A percentile compares a stretch with the other conserved stretches of the same genome.
Conservation (phyloP, 35 echinoderm and acorn worm species). For the Diadema setosum region DNA sequence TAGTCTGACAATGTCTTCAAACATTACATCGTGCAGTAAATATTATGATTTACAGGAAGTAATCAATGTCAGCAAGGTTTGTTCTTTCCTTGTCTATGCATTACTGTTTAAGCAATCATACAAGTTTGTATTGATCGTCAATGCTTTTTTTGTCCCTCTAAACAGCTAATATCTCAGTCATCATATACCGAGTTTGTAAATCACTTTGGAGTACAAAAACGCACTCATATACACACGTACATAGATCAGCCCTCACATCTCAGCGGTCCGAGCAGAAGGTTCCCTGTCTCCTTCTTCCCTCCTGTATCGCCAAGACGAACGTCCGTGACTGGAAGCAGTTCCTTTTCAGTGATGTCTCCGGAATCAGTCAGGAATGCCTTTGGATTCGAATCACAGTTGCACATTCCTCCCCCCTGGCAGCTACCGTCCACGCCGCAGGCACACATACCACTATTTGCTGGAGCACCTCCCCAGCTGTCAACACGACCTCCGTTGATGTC, state of each 20-base stretch:
- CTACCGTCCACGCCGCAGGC: constrained; percentile 5
- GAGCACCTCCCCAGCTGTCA: constrained; percentile 28
- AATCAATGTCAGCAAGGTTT: too few species aligned
- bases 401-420: background rate
- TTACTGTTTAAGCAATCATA: too few species aligned
- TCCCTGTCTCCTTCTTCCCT: constrained; percentile 10
- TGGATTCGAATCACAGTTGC: constrained; percentile 46
- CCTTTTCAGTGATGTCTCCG: constrained; percentile 30
- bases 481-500: constrained; percentile 1
- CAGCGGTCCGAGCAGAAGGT: constrained; percentile 20
- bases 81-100: too few species aligned
- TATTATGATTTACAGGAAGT: too few species aligned
- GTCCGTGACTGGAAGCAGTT: constrained; percentile 17
- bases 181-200: too few species aligned
- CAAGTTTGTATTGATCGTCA: too few species aligned
- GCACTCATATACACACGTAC: too few species aligned
- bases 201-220: too few species aligned
- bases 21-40: too few species aligned
- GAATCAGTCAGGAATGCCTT: background rate
- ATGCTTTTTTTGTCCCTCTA: too few species aligned
- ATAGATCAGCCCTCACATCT: background rate
- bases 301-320: constrained; percentile 52
- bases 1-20: too few species aligned
- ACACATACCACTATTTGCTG: constrained; percentile 1
- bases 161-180: too few species aligned